Percentiles rank a stretch among this genome's conserved stretches.
These are phyloP conservation scores for Adineta ricciae DNA, from an alignment of 2,888 invertebrate genomes.

Conservation along the genomic window DNA sequence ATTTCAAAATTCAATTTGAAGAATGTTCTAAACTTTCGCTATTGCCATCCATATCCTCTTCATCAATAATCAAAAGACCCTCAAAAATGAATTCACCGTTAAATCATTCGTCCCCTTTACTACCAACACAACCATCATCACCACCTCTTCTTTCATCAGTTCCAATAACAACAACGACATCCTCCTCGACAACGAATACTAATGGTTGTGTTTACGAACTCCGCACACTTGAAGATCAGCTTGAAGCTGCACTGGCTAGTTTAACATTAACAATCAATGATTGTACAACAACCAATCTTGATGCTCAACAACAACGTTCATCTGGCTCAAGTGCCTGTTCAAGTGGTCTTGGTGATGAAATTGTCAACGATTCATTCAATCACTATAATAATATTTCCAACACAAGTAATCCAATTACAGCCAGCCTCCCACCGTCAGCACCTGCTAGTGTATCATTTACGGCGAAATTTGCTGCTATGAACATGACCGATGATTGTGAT, in stretches of 20 bases:
- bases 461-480: not conserved
- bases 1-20: slow-evolving; percentile 20
- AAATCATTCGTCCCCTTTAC: not conserved
- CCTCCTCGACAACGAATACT: not conserved
- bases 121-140: too few relatives aligned
- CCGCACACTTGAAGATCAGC: slow-evolving; percentile 14
- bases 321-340: slow-evolving; percentile 2
- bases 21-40: not conserved
- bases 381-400: not conserved
- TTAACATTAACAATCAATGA: slow-evolving; percentile 18
- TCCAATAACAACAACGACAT: not conserved
- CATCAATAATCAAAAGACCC: not conserved
- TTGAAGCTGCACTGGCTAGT: slow-evolving; percentile 19
- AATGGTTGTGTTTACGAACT: not conserved
- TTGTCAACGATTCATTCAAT: not conserved
- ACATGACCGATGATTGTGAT: not conserved
- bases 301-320: slow-evolving; percentile 10
- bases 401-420: not conserved
- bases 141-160: too few relatives aligned
- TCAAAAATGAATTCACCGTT: not conserved
- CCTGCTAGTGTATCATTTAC: not conserved
- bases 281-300: not conserved
- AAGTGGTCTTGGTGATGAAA: slow-evolving; percentile 17
- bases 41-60: not conserved
- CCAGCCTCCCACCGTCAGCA: not conserved